These are phyloP conservation scores for Melanotaenia nigrans DNA, from an alignment of 2,797 vertebrate species.

Conservation along the genomic window DNA sequence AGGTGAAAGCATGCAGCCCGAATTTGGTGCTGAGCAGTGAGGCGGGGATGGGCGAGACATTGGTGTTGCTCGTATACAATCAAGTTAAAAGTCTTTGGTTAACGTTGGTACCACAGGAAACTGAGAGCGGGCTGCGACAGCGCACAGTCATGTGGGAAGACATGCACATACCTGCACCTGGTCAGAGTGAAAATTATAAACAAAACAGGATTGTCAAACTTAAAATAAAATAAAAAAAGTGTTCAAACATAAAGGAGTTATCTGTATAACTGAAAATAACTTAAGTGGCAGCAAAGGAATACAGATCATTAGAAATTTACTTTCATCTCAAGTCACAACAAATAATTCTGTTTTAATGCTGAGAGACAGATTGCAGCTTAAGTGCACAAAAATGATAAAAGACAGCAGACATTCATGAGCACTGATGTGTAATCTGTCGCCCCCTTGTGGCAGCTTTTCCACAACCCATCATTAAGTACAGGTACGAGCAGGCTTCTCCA, in stretches of 20 bases:
- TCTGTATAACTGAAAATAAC: slow-evolving; percentile 2
- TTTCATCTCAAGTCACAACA: slow-evolving; percentile 34
- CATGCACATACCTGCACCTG: slow-evolving; percentile 77
- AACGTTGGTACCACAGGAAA: slow-evolving; percentile 84
- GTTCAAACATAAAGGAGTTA: slow-evolving; percentile 28
- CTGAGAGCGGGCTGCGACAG: slow-evolving; percentile 78
- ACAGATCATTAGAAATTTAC: slow-evolving; percentile 29
- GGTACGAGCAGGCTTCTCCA: slow-evolving; percentile 78
- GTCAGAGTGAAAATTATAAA: slow-evolving; percentile 66
- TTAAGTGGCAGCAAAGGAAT: slow-evolving; percentile 24
- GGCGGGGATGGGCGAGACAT: slow-evolving; percentile 81
- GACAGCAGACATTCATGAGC: slow-evolving; percentile 85
- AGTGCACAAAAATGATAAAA: slow-evolving; percentile 37
- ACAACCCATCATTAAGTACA: slow-evolving; percentile 76
- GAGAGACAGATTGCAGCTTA: slow-evolving; percentile 81
- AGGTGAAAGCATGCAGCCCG: slow-evolving; percentile 44
- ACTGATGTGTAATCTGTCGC: slow-evolving; percentile 72
- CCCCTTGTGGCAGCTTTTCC: slow-evolving; percentile 77
- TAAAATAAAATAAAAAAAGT: slow-evolving; percentile 33
- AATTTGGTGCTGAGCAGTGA: slow-evolving; percentile 65
- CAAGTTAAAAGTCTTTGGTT: slow-evolving; percentile 99
- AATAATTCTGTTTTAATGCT: slow-evolving; percentile 38
- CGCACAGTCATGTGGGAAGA: slow-evolving; percentile 45
- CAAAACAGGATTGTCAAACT: slow-evolving; percentile 74
- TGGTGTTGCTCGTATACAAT: slow-evolving; percentile 95